Evolutionary conservation across 2,888 invertebrate genomes (phyloP).

Genomic region (Lobophora halterata): DNA sequence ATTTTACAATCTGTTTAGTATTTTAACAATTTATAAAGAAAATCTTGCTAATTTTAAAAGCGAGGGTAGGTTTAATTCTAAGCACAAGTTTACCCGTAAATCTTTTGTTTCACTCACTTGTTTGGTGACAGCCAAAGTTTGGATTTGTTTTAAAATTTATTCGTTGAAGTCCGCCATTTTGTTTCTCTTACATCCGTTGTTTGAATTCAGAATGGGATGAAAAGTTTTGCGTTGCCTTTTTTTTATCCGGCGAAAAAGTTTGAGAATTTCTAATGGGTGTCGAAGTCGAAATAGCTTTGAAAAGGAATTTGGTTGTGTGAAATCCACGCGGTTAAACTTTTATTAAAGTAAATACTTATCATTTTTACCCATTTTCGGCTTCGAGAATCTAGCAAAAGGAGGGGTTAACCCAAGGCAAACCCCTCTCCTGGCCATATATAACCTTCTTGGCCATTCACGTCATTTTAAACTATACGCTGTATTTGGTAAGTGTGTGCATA

Average conservation of each 20-base stretch:
- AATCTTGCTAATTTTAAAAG: conserved; percentile 15
- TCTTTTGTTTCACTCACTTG: conserved; percentile 70
- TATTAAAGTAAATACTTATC: background rate
- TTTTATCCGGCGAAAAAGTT: conserved; percentile 43
- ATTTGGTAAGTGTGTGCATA: no score
- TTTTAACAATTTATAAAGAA: no score
- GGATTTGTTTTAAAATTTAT: conserved; percentile 75
- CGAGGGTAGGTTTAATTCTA: conserved; percentile 56
- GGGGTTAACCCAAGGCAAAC: no score
- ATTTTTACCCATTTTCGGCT: no score
- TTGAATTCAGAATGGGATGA: conserved; percentile 68
- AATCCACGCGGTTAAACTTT: conserved; percentile 7
- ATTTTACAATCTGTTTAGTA: no score
- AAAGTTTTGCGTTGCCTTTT: conserved; percentile 47
- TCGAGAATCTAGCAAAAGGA: no score
- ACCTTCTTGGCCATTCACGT: no score
- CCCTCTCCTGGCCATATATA: no score
- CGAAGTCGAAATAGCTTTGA: conserved; percentile 44
- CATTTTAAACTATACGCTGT: no score
- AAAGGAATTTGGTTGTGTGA: conserved; percentile 2
- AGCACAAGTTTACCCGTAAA: conserved; percentile 69
- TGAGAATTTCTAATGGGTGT: conserved; percentile 42
- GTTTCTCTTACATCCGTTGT: conserved; percentile 64
- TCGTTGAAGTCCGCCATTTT: conserved; percentile 58
- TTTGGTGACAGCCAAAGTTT: conserved; percentile 63